phyloP scores from a whole-genome alignment of 2,888 invertebrate genomes.

The Hetaerina titia region DNA sequence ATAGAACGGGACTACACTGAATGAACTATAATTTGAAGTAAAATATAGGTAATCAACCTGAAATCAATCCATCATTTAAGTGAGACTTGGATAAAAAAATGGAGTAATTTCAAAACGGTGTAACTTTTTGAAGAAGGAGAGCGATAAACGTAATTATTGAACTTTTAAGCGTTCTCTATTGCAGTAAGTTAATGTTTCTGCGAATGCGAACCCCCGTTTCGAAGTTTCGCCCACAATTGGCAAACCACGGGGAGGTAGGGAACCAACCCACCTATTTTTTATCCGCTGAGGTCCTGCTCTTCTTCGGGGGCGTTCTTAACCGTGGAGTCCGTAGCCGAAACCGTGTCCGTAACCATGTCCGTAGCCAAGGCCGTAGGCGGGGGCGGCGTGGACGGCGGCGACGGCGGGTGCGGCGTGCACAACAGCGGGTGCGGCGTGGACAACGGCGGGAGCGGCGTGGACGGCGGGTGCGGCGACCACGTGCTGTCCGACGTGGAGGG shows the following conservation, averaged over 20 bases:
- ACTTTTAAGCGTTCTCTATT: too few species aligned
- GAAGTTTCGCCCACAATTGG: too few species aligned
- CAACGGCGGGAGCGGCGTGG: constrained; percentile 44
- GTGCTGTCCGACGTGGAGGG: constrained; percentile 67
- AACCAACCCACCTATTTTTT: constrained; percentile 3
- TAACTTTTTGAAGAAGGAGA: too few species aligned
- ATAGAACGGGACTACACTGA: too few species aligned
- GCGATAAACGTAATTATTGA: too few species aligned
- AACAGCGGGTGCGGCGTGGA: constrained; percentile 26
- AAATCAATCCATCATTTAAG: too few species aligned
- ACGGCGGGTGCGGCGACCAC: constrained; percentile 65
- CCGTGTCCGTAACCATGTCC: constrained; percentile 40
- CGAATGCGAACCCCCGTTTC: too few species aligned
- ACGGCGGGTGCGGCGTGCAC: constrained; percentile 36
- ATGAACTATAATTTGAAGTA: too few species aligned
- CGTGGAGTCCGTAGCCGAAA: constrained; percentile 49
- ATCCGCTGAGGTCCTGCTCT: constrained; percentile 18
- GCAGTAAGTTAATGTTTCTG: too few species aligned
- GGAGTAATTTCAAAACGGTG: too few species aligned
- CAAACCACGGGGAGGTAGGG: background rate
- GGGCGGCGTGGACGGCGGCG: background rate
- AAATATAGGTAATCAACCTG: too few species aligned
- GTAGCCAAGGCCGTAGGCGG: background rate
- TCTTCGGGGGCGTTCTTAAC: constrained; percentile 36
- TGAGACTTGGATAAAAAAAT: too few species aligned